phyloP scores from a whole-genome alignment of 2,797 vertebrate species.

The Rallus crepitans region DNA sequence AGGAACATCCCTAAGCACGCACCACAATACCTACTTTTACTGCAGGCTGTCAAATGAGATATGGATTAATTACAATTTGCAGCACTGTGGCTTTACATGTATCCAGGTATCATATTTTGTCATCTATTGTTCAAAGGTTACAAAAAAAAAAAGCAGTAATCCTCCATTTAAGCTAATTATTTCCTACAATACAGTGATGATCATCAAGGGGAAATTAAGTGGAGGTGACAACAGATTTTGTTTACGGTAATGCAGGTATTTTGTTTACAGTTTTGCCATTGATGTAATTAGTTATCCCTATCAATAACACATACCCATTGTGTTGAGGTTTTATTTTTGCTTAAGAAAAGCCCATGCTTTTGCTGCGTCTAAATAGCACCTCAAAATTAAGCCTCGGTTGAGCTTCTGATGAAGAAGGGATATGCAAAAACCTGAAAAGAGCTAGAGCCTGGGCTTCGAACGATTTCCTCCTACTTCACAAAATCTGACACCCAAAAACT shows the following conservation, averaged over 20 bases:
- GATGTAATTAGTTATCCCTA: not conserved
- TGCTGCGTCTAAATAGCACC: not conserved
- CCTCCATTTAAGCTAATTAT: not conserved
- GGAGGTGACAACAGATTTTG: not conserved
- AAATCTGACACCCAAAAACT: conserved; percentile 38
- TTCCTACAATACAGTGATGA: not conserved
- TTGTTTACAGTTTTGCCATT: not conserved
- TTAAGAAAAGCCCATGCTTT: not conserved
- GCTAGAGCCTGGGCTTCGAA: not conserved
- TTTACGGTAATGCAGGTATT: not conserved
- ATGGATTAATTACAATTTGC: not conserved
- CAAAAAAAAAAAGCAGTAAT: not conserved
- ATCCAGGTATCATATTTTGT: not conserved
- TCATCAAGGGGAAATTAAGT: not conserved
- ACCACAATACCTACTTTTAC: not conserved
- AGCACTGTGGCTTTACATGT: not conserved
- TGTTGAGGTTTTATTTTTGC: not conserved
- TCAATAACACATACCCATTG: not conserved
- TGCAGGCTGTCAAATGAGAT: not conserved
- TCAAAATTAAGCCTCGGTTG: not conserved
- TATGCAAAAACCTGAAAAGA: not conserved
- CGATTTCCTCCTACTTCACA: not conserved
- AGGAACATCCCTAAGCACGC: not conserved
- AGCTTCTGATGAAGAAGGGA: not conserved
- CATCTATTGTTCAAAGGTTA: not conserved